phyloP scores from a whole-genome alignment of 2,888 invertebrate genomes.

The Automeris io region DNA sequence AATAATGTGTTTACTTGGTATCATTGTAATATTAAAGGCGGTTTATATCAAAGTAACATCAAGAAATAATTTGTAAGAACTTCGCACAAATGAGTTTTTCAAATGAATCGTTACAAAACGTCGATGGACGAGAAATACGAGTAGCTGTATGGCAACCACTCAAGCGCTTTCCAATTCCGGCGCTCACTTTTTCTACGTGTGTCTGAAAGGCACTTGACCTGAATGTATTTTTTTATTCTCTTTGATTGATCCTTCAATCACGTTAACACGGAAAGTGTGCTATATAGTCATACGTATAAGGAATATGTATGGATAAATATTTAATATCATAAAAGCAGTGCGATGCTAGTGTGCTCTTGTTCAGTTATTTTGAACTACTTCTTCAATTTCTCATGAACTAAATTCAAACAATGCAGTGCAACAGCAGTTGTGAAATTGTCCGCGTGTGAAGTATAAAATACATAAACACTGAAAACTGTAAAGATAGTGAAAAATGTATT shows the following conservation, averaged over 20 bases:
- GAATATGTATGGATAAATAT: too few species aligned
- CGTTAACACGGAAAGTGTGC: neutral
- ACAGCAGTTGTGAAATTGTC: slow-evolving; percentile 14
- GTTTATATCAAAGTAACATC: too few species aligned
- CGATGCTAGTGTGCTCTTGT: too few species aligned
- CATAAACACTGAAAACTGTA: slow-evolving; percentile 51
- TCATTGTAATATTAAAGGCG: too few species aligned
- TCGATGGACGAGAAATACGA: slow-evolving; percentile 53
- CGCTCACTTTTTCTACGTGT: slow-evolving; percentile 36
- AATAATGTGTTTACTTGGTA: too few species aligned
- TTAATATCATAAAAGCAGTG: too few species aligned
- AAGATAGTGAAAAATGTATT: slow-evolving; percentile 74
- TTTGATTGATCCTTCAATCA: slow-evolving; percentile 10
- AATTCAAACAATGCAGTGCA: neutral
- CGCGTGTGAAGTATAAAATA: slow-evolving; percentile 38
- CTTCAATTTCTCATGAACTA: neutral
- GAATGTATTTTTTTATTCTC: slow-evolving; percentile 15
- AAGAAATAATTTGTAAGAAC: too few species aligned
- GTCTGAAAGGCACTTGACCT: slow-evolving; percentile 21
- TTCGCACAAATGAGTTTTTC: slow-evolving; percentile 43
- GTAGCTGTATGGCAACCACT: slow-evolving; percentile 31
- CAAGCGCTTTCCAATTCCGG: slow-evolving; percentile 47
- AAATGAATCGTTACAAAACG: slow-evolving; percentile 65
- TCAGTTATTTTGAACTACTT: neutral
- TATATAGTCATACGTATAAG: slow-evolving; percentile 8